Evolutionary conservation across 2,113 vertebrate genomes (phyloP).

Genomic region (Micronycteris hirsuta): DNA sequence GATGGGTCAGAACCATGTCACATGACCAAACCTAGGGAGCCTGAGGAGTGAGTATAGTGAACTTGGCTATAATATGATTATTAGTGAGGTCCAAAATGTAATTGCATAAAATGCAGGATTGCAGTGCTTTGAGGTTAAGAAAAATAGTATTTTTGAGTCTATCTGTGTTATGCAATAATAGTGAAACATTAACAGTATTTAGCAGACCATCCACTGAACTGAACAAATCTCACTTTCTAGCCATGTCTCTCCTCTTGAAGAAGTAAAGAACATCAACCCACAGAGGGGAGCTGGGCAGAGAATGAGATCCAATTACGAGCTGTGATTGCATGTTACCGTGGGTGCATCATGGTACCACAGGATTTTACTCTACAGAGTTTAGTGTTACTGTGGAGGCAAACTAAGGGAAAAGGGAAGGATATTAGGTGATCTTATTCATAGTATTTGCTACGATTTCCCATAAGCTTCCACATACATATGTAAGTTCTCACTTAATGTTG

Average conservation of each 20-base stretch:
- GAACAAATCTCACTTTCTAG: neutral
- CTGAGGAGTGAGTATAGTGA: neutral
- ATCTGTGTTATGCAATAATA: neutral
- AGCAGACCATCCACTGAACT: neutral
- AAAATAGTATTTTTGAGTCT: neutral
- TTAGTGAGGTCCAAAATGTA: neutral
- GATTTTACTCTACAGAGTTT: neutral
- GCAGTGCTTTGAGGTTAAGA: neutral
- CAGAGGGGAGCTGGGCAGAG: neutral
- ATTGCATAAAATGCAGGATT: neutral
- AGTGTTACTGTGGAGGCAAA: neutral
- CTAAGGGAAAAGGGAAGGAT: neutral
- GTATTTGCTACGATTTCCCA: neutral
- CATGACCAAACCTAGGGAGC: neutral
- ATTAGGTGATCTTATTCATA: neutral
- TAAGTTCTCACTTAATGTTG: neutral
- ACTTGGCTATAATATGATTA: too few relatives aligned
- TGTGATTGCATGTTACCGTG: neutral
- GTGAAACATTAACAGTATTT: neutral
- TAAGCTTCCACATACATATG: neutral
- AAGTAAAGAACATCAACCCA: neutral
- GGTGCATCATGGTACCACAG: fast-evolving
- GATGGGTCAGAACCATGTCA: neutral
- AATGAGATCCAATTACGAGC: neutral
- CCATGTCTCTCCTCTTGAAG: neutral